Percentiles rank a stretch among this genome's conserved stretches.
Conservation (phyloP, 2,113 vertebrate species). For the Ramphastos sulfuratus region DNA sequence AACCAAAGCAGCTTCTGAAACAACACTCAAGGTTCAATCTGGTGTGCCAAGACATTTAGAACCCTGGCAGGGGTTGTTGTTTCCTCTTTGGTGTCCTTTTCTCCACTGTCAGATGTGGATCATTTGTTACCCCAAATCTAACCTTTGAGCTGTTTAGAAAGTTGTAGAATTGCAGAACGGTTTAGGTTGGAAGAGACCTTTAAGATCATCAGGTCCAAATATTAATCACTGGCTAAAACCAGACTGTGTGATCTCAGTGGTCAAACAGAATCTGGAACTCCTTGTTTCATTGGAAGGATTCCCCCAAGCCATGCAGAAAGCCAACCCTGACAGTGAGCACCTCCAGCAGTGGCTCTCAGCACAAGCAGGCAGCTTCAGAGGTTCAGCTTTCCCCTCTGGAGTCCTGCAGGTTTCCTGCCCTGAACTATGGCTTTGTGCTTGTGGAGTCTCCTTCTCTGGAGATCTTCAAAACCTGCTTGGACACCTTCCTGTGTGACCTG, state of each 20-base stretch:
- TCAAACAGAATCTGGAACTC: neutral
- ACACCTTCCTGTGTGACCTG: too few species aligned
- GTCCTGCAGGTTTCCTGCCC: neutral
- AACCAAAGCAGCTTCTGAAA: neutral
- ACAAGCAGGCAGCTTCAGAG: neutral
- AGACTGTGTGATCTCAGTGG: neutral
- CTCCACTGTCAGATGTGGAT: neutral
- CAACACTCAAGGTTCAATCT: neutral
- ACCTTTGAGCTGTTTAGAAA: neutral
- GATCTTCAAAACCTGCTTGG: too few species aligned
- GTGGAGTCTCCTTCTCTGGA: too few species aligned
- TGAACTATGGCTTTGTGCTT: neutral
- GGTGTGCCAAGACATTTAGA: neutral
- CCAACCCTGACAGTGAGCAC: neutral
- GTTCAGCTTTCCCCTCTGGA: neutral
- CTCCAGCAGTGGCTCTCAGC: neutral
- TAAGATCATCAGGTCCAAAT: neutral
- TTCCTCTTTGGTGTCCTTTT: neutral
- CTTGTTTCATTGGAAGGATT: neutral
- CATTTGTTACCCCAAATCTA: neutral
- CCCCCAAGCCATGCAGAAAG: neutral
- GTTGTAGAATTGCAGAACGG: neutral
- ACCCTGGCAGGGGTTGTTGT: neutral
- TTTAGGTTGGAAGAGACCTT: neutral
- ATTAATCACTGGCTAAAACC: neutral